phyloP scores from a whole-genome alignment of 1,140 invertebrate genomes.

The Hylyphantes graminicola region DNA sequence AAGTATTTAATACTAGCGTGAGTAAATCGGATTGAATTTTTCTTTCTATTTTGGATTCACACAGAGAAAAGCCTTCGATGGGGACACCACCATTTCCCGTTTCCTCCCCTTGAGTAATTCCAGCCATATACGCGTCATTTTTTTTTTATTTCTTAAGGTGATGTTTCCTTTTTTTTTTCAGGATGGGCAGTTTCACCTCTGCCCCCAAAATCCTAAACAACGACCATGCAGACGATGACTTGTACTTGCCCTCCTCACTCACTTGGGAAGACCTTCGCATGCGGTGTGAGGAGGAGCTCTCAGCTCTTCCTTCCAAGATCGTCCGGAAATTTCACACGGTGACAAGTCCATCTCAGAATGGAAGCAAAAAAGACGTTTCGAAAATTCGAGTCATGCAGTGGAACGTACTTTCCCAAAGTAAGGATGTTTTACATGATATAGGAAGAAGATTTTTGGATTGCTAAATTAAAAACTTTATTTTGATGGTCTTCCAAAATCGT shows the following conservation, averaged over 20 bases:
- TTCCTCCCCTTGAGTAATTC: too few species aligned
- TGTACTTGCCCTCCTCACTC: slow-evolving; percentile 62
- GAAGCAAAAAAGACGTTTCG: slow-evolving; percentile 32
- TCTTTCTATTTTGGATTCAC: too few species aligned
- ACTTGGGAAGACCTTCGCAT: slow-evolving; percentile 68
- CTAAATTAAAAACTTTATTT: too few species aligned
- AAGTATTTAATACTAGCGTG: too few species aligned
- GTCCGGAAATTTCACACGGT: slow-evolving; percentile 64
- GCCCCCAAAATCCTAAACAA: slow-evolving; percentile 76
- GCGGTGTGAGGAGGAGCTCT: slow-evolving; percentile 70
- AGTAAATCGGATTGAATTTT: too few species aligned
- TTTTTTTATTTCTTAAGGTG: background rate
- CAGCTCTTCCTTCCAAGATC: slow-evolving; percentile 69
- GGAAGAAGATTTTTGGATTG: background rate
- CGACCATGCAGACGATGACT: slow-evolving; percentile 75
- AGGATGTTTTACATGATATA: slow-evolving; percentile 48
- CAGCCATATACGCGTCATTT: background rate
- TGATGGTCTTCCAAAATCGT: too few species aligned
- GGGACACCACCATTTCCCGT: too few species aligned
- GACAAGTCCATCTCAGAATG: slow-evolving; percentile 20
- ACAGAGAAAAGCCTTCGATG: too few species aligned
- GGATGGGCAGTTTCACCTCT: slow-evolving; percentile 81
- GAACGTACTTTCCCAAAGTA: slow-evolving; percentile 83
- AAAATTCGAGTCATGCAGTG: slow-evolving; percentile 77
- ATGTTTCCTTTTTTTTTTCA: slow-evolving; percentile 68